Evolutionary conservation across 2,888 invertebrate species (phyloP).

Genomic region (Panzeria rudis): DNA sequence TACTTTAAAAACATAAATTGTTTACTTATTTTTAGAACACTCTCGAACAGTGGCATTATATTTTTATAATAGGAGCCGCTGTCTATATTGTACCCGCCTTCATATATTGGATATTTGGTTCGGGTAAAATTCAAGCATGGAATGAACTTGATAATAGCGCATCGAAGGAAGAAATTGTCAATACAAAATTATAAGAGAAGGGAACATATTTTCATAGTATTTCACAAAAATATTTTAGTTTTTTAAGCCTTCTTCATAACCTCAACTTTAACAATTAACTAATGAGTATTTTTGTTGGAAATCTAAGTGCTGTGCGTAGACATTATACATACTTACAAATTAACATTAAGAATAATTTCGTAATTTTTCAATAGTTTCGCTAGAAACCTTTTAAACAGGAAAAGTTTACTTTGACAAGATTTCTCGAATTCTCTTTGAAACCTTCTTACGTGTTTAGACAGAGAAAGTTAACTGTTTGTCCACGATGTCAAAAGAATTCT

Average conservation of each 20-base stretch:
- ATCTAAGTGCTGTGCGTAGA: conserved; percentile 62
- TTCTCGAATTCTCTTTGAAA: too few relatives aligned
- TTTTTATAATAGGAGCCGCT: conserved; percentile 89
- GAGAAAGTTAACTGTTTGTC: too few relatives aligned
- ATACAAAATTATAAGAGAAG: conserved; percentile 79
- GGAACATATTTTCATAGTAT: neutral
- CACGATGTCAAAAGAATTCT: too few relatives aligned
- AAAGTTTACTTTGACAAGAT: too few relatives aligned
- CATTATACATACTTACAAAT: conserved; percentile 16
- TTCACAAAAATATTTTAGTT: neutral
- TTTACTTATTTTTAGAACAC: conserved; percentile 86
- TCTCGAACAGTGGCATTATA: conserved; percentile 89
- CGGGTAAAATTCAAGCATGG: conserved; percentile 89
- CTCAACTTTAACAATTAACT: neutral
- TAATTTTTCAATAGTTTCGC: conserved; percentile 3
- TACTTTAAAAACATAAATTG: too few relatives aligned
- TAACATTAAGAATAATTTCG: conserved; percentile 5
- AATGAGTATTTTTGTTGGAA: conserved; percentile 25
- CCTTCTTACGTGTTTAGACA: too few relatives aligned
- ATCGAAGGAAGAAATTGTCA: conserved; percentile 78
- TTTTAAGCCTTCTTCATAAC: neutral
- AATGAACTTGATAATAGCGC: conserved; percentile 84
- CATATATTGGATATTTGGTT: conserved; percentile 89
- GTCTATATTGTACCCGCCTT: conserved; percentile 89
- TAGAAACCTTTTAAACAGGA: too few relatives aligned